Conservation (phyloP, 2,888 invertebrate genomes). For the Trichogramma dendrolimi region DNA sequence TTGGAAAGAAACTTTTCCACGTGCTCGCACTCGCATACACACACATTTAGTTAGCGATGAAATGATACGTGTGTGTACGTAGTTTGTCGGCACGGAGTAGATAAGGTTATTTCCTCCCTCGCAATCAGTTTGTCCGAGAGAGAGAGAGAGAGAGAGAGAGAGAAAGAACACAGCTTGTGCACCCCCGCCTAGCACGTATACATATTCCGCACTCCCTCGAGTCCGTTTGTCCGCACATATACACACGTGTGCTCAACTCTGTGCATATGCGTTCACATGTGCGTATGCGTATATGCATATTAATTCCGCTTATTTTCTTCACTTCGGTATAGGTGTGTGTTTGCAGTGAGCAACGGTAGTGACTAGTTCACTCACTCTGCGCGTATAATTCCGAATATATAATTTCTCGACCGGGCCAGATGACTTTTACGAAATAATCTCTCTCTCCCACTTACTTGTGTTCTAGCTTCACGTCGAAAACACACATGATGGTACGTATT, state of each 20-base stretch:
- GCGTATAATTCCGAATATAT: too few species aligned
- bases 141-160: too few species aligned
- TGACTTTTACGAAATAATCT: neutral
- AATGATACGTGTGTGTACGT: constrained; percentile 14
- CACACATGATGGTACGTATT: too few species aligned
- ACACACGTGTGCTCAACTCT: constrained; percentile 19
- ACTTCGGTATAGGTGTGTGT: constrained; percentile 3
- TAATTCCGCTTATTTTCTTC: constrained; percentile 27
- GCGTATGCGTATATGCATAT: constrained; percentile 33
- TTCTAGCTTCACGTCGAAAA: too few species aligned
- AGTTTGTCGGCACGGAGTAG: constrained; percentile 28
- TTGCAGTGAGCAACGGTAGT: too few species aligned
- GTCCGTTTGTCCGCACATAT: too few species aligned
- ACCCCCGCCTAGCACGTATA: neutral
- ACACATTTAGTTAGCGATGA: constrained; percentile 8
- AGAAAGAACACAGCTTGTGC: neutral
- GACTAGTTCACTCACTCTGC: too few species aligned
- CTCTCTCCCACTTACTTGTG: too few species aligned
- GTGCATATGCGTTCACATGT: constrained; percentile 31
- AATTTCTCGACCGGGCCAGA: neutral
- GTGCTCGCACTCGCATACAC: neutral
- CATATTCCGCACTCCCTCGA: neutral
- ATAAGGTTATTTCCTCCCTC: constrained; percentile 26
- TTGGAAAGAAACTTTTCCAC: constrained; percentile 7
- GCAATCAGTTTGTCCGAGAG: constrained; percentile 20